These are phyloP conservation scores for Catocala sponsa DNA, from an alignment of 2,888 invertebrate genomes.

Conservation along the genomic window DNA sequence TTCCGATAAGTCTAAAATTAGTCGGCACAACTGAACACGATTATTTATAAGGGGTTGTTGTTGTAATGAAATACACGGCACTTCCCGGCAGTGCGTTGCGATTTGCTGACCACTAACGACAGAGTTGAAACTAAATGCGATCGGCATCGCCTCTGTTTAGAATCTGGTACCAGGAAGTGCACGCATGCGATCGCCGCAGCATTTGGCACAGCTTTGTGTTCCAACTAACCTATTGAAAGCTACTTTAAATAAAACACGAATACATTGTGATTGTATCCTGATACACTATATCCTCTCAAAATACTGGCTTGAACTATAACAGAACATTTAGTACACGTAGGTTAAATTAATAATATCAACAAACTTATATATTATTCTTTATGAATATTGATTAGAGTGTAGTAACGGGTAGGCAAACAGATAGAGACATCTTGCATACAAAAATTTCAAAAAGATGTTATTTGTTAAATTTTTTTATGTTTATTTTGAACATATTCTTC, in stretches of 20 bases:
- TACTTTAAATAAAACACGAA: constrained; percentile 53
- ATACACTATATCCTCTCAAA: not conserved
- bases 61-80: constrained; percentile 58
- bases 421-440: too few species aligned
- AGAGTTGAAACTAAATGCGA: constrained; percentile 60
- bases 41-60: constrained; percentile 64
- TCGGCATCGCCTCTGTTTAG: constrained; percentile 51
- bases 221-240: constrained; percentile 60
- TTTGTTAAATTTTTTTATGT: too few species aligned
- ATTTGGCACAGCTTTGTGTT: constrained; percentile 72
- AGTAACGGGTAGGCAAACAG: too few species aligned
- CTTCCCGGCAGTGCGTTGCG: constrained; percentile 61
- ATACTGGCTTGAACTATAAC: not conserved
- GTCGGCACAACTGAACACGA: constrained; percentile 58
- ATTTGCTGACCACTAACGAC: constrained; percentile 58
- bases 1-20: constrained; percentile 72
- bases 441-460: too few species aligned
- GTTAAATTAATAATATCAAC: too few species aligned
- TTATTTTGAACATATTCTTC: too few species aligned
- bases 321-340: not conserved
- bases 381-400: too few species aligned
- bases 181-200: constrained; percentile 52
- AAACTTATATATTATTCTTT: too few species aligned
- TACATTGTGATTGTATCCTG: constrained; percentile 13
- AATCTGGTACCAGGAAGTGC: constrained; percentile 71